Base-by-base conservation (phyloP, 1,140 invertebrate genomes). In the Zaprionus ghesquierei region DNA sequence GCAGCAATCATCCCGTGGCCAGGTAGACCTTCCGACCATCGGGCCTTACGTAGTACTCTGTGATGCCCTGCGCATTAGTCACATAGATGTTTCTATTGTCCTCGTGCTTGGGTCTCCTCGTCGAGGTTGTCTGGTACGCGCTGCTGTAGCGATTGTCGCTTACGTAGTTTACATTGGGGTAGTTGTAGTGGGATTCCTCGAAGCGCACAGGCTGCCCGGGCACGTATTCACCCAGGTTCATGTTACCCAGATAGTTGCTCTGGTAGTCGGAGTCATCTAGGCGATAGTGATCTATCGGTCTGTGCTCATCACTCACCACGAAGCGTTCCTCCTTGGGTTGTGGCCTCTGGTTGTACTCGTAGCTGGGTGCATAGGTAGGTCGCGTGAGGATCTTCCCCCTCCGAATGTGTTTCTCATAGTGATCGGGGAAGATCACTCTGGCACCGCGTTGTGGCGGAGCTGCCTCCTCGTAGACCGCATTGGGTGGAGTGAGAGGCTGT, bases 71-170 rank as follows among this genome's bases (percentile, higher is more conserved):
- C 8, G 82, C 75, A 73, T 92, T 92, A 25, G 80, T 92, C 5
- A 92, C 81, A 63, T 92, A 92, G 5, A 92, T 89, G 61, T 92
- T 92, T 23, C 85, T 81, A 58, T 90, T 75, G 35, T 85, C 77
- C 29, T 90, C 81, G 6, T 80, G 75, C 5, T 74, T 71, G 2
- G 72, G 76, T 6, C 72, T 55, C 0, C 68, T 49, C 9, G 72
- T 79, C 13, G 71, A 60, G 10, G 41, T 62, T 13, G 60, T 35
- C 41, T 82, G 84, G 51, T 89, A 85, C 5, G 74, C 73, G 58
- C 61, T 86, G 25, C 76, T 79, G 15, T 91, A 89, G 3, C 89
- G 89, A 64, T 87, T 81, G 60, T 89, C 75, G 22, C 72, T 81
- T 3, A 87, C 72, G 38, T 91, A 91, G 55, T 87, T 91, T 0